Base-by-base conservation (phyloP, 2,888 invertebrate genomes). In the Chymomyza fuscimana region DNA sequence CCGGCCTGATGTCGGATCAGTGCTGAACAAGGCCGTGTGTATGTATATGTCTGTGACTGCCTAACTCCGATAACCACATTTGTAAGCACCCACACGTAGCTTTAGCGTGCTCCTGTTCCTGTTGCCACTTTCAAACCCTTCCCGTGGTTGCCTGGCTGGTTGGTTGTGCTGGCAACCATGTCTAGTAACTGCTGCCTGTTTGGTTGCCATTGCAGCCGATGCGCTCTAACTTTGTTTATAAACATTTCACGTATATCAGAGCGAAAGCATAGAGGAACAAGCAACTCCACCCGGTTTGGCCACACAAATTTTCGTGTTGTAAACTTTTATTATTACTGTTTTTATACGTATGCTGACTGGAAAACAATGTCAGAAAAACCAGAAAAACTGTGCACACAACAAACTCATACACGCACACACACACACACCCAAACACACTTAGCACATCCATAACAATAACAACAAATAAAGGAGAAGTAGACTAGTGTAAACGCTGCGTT, bases 311-410 rank as follows among this genome's bases (percentile, higher is more conserved):
- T 70, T 78, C 72, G 77, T 82, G 79, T 77, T 75, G 77, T 80
- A 86, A 85, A 84, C 85, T 85, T 86, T 83, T 81, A 80, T 81
- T 81, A 86, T 86, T 78, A 81, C 80, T 81, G 73, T 74, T 64
- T 72, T 72, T 63, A 58, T 58, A 58, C 70, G 56, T 77, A 70
- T 76, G 77, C 61, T 62, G 70, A 65, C 71, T 69, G 70, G 79
- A 70, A 65, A 79, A 80, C 79, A 80, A 80, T 79, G 75, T 75
- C 74, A 74, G 73, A 80, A 70, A 76, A 32, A 69, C 73, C 62
- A 68, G 58, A 63, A 69, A 65, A 60, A 59, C 25, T 62, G 51
- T 54, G 16, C 65, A 50, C 12, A 65, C 58, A 62, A 58, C 61
- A 16, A 65, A 59, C 65, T 32, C 63, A 66, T 52, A 46, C 63